Conservation (phyloP, 92 coral and sea anemone species). For the Bergia sp. region DNA sequence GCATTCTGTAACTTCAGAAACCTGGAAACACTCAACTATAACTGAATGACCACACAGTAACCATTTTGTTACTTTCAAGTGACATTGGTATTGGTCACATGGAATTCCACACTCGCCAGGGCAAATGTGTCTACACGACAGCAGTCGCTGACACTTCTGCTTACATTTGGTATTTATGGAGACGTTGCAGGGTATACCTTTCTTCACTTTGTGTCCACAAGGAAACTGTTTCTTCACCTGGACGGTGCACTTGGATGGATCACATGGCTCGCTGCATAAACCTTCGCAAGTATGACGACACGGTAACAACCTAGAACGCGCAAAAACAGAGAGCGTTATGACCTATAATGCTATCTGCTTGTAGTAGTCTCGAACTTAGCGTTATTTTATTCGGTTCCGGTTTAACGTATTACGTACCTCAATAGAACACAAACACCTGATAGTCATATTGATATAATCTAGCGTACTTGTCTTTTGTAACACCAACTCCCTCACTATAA, state of each 20-base stretch:
- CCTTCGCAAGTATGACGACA: conserved; percentile 58
- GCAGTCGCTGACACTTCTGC: conserved; percentile 2
- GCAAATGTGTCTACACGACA: conserved; percentile 16
- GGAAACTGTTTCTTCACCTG: conserved; percentile 37
- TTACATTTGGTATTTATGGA: conserved; percentile 17
- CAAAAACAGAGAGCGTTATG: background rate
- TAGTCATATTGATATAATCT: background rate
- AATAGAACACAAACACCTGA: background rate
- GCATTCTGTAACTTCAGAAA: conserved; percentile 45
- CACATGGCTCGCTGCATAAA: conserved; percentile 50
- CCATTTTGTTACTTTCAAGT: conserved; percentile 44
- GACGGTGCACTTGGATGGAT: conserved; percentile 46
- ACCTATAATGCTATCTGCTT: background rate
- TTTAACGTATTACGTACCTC: no score
- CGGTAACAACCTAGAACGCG: conserved; percentile 37
- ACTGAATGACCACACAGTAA: conserved; percentile 71
- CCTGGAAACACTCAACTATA: conserved; percentile 45
- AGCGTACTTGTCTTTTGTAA: background rate
- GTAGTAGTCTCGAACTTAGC: no score
- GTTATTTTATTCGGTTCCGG: no score
- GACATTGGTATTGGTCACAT: conserved; percentile 60
- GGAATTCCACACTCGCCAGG: conserved; percentile 58
- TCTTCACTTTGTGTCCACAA: conserved; percentile 57
- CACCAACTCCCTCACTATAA: no score
- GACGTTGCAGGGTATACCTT: conserved; percentile 52